Percentiles rank a stretch among this genome's conserved stretches.
Conservation (phyloP, 2,797 vertebrate species). For the Eospalax fontanierii region DNA sequence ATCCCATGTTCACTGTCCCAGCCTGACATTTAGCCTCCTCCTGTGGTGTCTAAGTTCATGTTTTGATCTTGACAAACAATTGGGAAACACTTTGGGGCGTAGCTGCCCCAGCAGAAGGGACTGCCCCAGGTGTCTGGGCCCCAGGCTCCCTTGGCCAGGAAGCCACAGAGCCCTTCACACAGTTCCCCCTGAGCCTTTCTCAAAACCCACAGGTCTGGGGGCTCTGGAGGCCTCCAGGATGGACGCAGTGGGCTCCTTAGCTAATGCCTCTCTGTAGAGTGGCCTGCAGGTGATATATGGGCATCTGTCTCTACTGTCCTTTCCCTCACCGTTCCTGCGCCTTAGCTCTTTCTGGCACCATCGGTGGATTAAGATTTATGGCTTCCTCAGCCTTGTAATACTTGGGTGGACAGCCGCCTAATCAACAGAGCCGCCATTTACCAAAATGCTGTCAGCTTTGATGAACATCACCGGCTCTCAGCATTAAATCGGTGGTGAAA, state of each 20-base stretch:
- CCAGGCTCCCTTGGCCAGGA: not conserved
- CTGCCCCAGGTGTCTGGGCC: too few species aligned
- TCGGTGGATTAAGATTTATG: constrained; percentile 85
- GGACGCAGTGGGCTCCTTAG: not conserved
- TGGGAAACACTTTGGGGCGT: not conserved
- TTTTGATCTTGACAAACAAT: not conserved
- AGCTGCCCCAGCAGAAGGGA: not conserved
- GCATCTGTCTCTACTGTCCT: constrained; percentile 30
- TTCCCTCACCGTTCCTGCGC: not conserved
- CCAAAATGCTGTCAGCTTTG: constrained; percentile 86
- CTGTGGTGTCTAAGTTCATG: not conserved
- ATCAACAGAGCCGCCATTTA: constrained; percentile 84
- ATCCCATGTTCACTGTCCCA: not conserved
- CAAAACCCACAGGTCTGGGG: fast-evolving
- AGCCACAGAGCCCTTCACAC: not conserved
- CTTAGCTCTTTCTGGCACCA: constrained; percentile 73
- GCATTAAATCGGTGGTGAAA: constrained; percentile 82
- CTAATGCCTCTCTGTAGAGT: not conserved
- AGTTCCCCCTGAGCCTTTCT: fast-evolving
- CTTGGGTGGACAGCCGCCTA: constrained; percentile 85
- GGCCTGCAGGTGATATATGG: constrained; percentile 47
- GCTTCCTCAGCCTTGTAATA: constrained; percentile 82
- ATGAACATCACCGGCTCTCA: constrained; percentile 80
- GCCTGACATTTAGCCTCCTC: not conserved
- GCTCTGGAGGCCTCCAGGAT: too few species aligned